Evolutionary conservation across 2,797 vertebrate genomes (phyloP).

Genomic region (Sylvia borin): DNA sequence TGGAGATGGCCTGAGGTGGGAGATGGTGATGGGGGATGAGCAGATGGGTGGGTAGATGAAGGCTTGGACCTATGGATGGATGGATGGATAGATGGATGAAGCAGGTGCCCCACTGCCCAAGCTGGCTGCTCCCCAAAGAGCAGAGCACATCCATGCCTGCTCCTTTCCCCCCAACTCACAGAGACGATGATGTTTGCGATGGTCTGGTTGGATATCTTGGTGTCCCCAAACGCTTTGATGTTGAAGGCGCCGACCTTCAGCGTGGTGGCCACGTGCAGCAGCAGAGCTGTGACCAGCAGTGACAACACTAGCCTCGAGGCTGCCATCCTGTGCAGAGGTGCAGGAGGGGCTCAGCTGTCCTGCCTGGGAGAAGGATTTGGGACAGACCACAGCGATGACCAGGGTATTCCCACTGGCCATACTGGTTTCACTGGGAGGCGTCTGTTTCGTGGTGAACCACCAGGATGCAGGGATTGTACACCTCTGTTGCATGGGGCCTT

Average conservation of each 20-base stretch:
- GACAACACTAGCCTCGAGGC: background rate
- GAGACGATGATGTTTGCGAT: constrained; percentile 48
- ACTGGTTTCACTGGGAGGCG: background rate
- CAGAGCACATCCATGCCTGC: background rate
- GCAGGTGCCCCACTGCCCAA: background rate
- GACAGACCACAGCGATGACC: background rate
- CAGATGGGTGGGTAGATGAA: background rate
- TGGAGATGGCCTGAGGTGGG: background rate
- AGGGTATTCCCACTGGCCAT: background rate
- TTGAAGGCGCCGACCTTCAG: constrained; percentile 75
- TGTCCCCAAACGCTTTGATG: constrained; percentile 72
- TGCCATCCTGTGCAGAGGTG: constrained; percentile 30
- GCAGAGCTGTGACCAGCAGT: background rate
- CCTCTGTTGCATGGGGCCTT: accelerated
- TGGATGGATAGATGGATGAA: too few relatives aligned
- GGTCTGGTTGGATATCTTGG: constrained; percentile 75
- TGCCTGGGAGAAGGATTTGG: background rate
- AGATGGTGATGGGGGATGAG: background rate
- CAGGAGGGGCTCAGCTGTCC: background rate
- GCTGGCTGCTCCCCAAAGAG: background rate
- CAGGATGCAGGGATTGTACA: background rate
- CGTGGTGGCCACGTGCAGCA: background rate
- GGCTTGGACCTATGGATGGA: background rate
- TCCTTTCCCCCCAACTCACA: constrained; percentile 46
- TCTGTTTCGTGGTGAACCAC: background rate